Conservation (phyloP, 2,113 vertebrate genomes). For the Amphiprion ocellaris region DNA sequence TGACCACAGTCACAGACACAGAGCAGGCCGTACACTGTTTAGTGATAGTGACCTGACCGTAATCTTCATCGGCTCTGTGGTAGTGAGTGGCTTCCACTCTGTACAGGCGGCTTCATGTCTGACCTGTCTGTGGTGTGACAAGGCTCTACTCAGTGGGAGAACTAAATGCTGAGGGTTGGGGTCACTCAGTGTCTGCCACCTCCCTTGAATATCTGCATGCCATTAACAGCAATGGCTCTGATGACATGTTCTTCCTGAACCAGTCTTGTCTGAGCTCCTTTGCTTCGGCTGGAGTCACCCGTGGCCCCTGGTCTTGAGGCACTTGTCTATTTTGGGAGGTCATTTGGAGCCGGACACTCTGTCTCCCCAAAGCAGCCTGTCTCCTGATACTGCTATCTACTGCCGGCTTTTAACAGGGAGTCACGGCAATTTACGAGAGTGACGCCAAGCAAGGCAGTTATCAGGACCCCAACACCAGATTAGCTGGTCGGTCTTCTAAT, state of each 20-base stretch:
- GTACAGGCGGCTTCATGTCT: constrained; percentile 74
- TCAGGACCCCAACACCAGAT: constrained; percentile 85
- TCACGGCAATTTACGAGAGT: constrained; percentile 86
- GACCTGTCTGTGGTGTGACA: constrained; percentile 78
- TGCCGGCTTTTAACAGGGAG: constrained; percentile 88
- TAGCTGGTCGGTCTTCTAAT: constrained; percentile 85
- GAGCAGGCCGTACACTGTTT: constrained; percentile 48
- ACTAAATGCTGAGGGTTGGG: constrained; percentile 53
- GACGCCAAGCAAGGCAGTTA: constrained; percentile 89
- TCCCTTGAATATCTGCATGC: constrained; percentile 79
- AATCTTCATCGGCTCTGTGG: constrained; percentile 75
- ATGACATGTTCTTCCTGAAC: constrained; percentile 90
- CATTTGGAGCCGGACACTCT: constrained; percentile 85
- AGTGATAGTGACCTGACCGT: constrained; percentile 67
- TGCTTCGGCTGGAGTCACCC: constrained; percentile 62
- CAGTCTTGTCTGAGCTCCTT: constrained; percentile 68
- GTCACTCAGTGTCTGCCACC: constrained; percentile 80
- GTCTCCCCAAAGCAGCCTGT: constrained; percentile 84
- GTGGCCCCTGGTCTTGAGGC: constrained; percentile 72
- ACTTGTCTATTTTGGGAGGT: constrained; percentile 86
- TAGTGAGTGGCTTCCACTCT: constrained; percentile 72
- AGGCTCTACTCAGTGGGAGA: constrained; percentile 54
- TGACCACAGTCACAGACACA: constrained; percentile 42
- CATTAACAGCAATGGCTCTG: constrained; percentile 87
- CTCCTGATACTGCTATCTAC: constrained; percentile 90